Percentiles rank a stretch among this genome's conserved stretches.
Conservation (phyloP, 2,797 vertebrate species). For the Pangasius sanitwongsei region DNA sequence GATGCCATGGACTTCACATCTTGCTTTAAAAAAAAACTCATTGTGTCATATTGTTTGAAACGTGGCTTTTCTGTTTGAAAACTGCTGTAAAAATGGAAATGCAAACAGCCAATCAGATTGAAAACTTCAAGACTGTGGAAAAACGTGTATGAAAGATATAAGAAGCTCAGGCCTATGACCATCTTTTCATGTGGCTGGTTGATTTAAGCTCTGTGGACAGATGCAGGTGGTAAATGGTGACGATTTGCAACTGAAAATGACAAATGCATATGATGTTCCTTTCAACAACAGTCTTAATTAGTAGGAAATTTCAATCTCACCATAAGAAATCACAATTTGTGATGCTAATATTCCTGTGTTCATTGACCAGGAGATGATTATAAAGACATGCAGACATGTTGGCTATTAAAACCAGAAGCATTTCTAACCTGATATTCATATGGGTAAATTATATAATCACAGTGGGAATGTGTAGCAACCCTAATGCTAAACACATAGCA, state of each 20-base stretch:
- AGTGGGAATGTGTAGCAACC: constrained; percentile 43
- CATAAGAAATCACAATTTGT: background rate
- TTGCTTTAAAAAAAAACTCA: background rate
- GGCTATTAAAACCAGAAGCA: constrained; percentile 30
- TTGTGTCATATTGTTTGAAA: background rate
- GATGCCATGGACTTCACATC: background rate
- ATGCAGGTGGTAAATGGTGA: background rate
- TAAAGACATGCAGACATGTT: background rate
- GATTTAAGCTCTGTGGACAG: constrained; percentile 2
- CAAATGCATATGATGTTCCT: background rate
- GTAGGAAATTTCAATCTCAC: background rate
- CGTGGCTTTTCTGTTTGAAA: background rate
- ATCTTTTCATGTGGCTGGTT: background rate
- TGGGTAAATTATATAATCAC: constrained; percentile 40
- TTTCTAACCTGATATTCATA: background rate
- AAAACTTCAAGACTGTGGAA: background rate
- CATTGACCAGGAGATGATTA: background rate
- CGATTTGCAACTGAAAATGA: constrained; percentile 7
- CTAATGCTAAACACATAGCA: constrained; percentile 21
- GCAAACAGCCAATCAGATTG: background rate
- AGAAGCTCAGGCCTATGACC: too few relatives aligned
- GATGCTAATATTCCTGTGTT: background rate
- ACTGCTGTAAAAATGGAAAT: background rate
- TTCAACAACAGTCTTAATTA: constrained; percentile 4
- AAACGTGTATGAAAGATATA: background rate